A percentile compares a stretch with the other conserved stretches of the same genome.
Evolutionary conservation across 2,113 vertebrate genomes (phyloP).

Genomic region (Nettapus auritus): DNA sequence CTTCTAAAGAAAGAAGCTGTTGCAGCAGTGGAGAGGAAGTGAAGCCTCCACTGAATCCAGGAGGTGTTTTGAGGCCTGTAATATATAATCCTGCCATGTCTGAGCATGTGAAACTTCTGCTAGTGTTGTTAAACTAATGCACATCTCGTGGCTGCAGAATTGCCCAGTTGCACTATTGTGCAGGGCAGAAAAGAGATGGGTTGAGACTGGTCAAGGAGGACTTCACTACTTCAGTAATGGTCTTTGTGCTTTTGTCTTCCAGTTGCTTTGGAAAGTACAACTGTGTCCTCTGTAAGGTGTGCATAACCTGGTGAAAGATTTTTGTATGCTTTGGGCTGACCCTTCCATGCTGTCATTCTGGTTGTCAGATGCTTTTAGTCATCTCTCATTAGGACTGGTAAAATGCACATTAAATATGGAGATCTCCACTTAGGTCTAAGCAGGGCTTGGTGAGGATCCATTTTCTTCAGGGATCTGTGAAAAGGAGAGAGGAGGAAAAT

Average conservation of each 20-base stretch:
- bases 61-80: background rate
- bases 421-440: background rate
- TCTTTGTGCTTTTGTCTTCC: background rate
- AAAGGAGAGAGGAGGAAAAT: background rate
- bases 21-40: background rate
- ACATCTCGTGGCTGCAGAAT: background rate
- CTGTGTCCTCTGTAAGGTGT: background rate
- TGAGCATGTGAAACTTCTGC: background rate
- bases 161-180: background rate
- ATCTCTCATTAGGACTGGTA: background rate
- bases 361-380: background rate
- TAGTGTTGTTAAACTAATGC: background rate
- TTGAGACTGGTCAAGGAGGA: background rate
- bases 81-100: background rate
- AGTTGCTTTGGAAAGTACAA: background rate
- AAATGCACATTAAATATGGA: background rate
- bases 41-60: background rate
- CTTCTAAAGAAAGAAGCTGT: background rate
- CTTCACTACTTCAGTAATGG: background rate
- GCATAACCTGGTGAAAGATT: background rate
- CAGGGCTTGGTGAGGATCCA: background rate
- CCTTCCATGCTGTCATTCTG: background rate
- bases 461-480: background rate
- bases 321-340: background rate
- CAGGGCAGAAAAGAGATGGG: background rate